Conservation (phyloP, 2,113 vertebrate species). For the Macaca nemestrina region DNA sequence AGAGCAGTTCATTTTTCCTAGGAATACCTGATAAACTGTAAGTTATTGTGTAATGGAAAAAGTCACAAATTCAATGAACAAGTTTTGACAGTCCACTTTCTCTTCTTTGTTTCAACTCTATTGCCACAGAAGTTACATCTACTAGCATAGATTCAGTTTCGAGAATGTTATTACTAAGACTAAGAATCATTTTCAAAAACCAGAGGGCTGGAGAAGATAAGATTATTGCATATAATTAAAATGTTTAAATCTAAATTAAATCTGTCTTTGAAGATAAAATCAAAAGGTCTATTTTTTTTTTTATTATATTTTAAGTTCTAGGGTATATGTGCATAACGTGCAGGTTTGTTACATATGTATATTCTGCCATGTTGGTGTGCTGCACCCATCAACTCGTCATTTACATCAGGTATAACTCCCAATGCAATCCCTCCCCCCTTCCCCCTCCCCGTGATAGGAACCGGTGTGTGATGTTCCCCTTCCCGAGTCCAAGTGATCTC, state of each 20-base stretch:
- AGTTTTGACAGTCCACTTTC: neutral
- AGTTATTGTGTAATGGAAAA: neutral
- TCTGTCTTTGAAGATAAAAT: slow-evolving; percentile 14
- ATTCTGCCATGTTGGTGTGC: no score
- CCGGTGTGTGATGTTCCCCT: no score
- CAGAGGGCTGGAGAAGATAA: neutral
- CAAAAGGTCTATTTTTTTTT: neutral
- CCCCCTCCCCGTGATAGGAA: no score
- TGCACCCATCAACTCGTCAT: no score
- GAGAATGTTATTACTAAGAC: neutral
- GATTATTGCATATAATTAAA: slow-evolving; percentile 16
- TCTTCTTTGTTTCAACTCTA: neutral
- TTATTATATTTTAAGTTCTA: no score
- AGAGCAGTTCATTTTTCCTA: neutral
- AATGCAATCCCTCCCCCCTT: no score
- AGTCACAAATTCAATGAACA: neutral
- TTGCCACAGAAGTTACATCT: neutral
- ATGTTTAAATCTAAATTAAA: slow-evolving; percentile 41
- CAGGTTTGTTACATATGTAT: no score
- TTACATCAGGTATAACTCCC: no score
- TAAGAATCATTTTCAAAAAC: slow-evolving; percentile 2
- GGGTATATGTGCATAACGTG: no score
- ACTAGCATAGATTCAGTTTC: neutral
- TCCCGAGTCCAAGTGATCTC: no score
- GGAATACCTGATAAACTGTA: neutral